A percentile compares a stretch with the other conserved stretches of the same genome.
phyloP scores from a whole-genome alignment of 1,140 invertebrate genomes.

The Orchestia grillus region DNA sequence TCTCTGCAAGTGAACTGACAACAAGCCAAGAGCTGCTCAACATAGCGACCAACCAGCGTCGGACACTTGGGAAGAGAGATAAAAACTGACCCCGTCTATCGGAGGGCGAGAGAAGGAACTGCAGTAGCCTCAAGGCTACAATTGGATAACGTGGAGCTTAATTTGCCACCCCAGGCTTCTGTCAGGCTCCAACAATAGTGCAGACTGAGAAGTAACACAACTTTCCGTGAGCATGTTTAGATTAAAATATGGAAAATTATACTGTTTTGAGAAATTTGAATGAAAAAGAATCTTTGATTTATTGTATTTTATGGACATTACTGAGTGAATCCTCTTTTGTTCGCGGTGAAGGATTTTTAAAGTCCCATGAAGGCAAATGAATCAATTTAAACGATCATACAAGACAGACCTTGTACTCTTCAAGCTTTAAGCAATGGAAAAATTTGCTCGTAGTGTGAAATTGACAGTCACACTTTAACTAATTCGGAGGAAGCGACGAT shows the following conservation, averaged over 20 bases:
- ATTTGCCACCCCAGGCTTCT: slow-evolving; percentile 2
- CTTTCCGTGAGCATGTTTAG: background rate
- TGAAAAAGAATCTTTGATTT: background rate
- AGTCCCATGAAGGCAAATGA: too few relatives aligned
- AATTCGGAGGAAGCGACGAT: too few relatives aligned
- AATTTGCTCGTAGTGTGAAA: too few relatives aligned
- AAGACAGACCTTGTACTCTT: too few relatives aligned
- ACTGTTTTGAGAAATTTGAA: background rate
- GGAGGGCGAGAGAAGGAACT: background rate
- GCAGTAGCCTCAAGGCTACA: slow-evolving; percentile 7
- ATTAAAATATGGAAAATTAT: background rate
- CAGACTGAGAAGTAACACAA: background rate
- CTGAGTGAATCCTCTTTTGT: background rate
- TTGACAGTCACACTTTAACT: too few relatives aligned
- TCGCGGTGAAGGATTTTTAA: background rate
- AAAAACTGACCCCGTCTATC: background rate
- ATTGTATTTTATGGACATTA: background rate
- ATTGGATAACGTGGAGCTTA: background rate
- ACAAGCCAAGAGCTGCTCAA: background rate
- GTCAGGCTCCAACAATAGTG: background rate
- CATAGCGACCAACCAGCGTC: background rate
- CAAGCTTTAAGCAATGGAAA: too few relatives aligned
- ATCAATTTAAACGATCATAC: too few relatives aligned
- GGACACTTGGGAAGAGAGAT: background rate
- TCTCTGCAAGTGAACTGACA: background rate